A percentile compares a stretch with the other conserved stretches of the same genome.
Evolutionary conservation across 2,113 vertebrate genomes (phyloP).

Genomic region (Perca fluviatilis): DNA sequence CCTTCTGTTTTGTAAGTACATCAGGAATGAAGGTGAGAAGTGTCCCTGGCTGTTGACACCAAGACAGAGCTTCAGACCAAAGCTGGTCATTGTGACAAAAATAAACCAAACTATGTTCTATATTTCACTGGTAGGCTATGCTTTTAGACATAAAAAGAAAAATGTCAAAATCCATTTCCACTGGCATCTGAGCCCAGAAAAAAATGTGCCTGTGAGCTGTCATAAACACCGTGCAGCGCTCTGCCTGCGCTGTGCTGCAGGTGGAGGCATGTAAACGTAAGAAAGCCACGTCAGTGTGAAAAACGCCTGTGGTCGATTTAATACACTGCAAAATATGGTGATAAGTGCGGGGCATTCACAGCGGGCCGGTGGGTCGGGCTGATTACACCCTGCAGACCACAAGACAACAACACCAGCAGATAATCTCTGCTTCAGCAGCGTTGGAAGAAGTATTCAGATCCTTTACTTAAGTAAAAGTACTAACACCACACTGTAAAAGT

Average conservation of each 20-base stretch:
- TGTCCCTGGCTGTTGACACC: not conserved
- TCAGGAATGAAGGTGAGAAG: not conserved
- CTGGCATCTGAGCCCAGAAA: not conserved
- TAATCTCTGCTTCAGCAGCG: not conserved
- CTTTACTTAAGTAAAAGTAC: no score
- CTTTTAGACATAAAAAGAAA: not conserved
- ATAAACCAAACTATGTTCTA: not conserved
- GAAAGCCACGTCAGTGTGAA: constrained; percentile 77
- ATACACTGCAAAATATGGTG: constrained; percentile 58
- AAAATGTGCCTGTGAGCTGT: not conserved
- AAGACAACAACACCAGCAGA: constrained; percentile 34
- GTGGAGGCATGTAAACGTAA: constrained; percentile 85
- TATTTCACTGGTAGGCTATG: not conserved
- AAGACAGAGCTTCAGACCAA: not conserved
- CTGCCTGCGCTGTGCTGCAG: constrained; percentile 16
- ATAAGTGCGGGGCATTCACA: constrained; percentile 64
- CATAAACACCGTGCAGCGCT: not conserved
- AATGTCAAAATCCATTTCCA: not conserved
- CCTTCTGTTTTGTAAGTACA: not conserved
- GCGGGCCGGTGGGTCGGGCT: constrained; percentile 38
- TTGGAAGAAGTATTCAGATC: no score
- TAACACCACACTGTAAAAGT: no score
- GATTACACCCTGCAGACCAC: constrained; percentile 61
- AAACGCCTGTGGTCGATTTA: constrained; percentile 64
- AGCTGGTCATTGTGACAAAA: not conserved